Evolutionary conservation across 2,888 invertebrate species (phyloP), one percentile per base, ranked within the genome.

Genomic region (Macrosoma leucophasiata): DNA sequence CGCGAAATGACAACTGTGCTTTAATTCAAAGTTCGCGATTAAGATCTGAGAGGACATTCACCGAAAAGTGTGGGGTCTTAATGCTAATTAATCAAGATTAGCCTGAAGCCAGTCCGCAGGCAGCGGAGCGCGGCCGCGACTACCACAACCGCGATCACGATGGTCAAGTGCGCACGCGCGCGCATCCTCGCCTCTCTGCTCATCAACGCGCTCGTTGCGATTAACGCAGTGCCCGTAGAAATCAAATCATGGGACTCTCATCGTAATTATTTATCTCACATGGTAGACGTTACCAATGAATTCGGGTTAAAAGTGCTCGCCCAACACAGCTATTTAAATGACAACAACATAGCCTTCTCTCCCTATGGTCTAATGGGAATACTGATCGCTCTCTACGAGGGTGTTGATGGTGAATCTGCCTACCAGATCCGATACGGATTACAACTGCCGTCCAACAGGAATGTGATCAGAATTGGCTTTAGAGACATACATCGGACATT

Each of bases 331-430:
- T 88, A 89, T 68, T 82, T 89, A 52, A 91, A 91, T 67, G 88
- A 89, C 27, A 91, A 91, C 62, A 95, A 94, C 67, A 90, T 94
- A 33, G 94, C 93, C 3, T 91, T 94, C 61, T 94, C 94, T 0
- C 94, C 94, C 6, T 93, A 94, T 45, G 94, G 94, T 2, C 79
- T 93, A 38, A 89, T 91, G 57, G 93, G 93, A 50, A 92, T 94
- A 13, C 73, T 94, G 50, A 88, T 92, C 34, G 92, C 94, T 2
- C 75, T 94, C 9, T 91, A 89, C 62, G 94, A 95, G 68, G 94
- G 94, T 14, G 87, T 93, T 0, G 85, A 89, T 26, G 93, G 93
- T 6, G 87, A 88, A 43, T 90, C 93, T 24, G 88, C 89, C 13
- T 84, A 86, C 30, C 93, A 95, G 76, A 89, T 95, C 39, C 87